A percentile compares a stretch with the other conserved stretches of the same genome.
Conservation (phyloP, 2,888 invertebrate species). For the Parnassius orleans region DNA sequence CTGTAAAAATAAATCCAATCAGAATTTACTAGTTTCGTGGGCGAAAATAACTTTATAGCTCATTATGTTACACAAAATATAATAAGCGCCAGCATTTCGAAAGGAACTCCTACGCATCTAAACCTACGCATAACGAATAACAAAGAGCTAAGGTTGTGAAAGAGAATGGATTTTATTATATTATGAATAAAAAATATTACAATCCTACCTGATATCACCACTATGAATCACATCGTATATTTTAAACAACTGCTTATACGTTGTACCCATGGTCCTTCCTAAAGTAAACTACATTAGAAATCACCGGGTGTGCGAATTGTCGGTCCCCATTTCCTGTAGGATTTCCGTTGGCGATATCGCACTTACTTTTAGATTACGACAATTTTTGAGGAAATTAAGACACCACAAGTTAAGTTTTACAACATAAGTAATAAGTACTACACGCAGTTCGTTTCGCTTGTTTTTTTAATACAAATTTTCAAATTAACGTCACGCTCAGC, state of each 20-base stretch:
- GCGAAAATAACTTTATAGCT: not conserved
- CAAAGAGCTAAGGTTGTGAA: conserved; percentile 12
- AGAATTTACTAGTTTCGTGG: conserved; percentile 7
- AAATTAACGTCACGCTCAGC: conserved; percentile 63
- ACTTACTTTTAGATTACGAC: conserved; percentile 42
- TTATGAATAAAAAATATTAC: conserved; percentile 15
- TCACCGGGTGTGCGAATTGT: conserved; percentile 54
- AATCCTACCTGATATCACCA: conserved; percentile 78
- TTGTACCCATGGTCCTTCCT: conserved; percentile 62
- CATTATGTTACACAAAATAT: conserved; percentile 18
- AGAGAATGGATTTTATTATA: conserved; percentile 8
- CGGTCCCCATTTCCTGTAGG: conserved; percentile 66
- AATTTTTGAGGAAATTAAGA: conserved; percentile 15
- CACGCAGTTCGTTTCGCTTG: conserved; percentile 45
- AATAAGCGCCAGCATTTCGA: conserved; percentile 9
- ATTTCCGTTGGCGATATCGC: conserved; percentile 56
- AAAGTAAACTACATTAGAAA: conserved; percentile 47
- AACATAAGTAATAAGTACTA: not conserved
- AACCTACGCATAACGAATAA: not conserved
- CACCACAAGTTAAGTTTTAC: not conserved
- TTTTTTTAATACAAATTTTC: conserved; percentile 47
- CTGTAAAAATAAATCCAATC: conserved; percentile 50
- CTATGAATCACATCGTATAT: conserved; percentile 84
- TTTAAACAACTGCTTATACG: conserved; percentile 71
- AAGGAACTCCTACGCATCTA: conserved; percentile 23